Evolutionary conservation across 2,888 invertebrate genomes (phyloP).

Genomic region (Amorpha juglandis): DNA sequence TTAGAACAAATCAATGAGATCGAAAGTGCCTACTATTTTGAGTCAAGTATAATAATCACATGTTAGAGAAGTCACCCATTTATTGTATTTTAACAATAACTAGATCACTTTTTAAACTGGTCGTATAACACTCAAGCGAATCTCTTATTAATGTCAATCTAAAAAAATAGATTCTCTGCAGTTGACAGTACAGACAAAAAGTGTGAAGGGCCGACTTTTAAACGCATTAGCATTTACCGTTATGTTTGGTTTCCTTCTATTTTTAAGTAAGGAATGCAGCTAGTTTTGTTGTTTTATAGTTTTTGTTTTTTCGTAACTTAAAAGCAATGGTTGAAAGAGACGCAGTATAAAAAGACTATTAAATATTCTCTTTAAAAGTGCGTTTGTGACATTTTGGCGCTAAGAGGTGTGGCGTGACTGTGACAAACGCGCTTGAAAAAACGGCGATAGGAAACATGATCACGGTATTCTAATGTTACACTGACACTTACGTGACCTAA

Average conservation of each 20-base stretch:
- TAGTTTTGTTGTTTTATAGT: not conserved
- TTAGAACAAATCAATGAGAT: constrained; percentile 48
- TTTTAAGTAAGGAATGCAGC: not conserved
- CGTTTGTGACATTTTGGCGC: too few species aligned
- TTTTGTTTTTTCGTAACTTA: too few species aligned
- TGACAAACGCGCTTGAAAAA: too few species aligned
- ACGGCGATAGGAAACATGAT: too few species aligned
- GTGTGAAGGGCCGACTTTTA: not conserved
- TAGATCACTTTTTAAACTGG: constrained; percentile 11
- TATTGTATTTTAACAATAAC: constrained; percentile 24
- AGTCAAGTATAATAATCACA: not conserved
- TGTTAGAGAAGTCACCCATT: not conserved
- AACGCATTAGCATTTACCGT: not conserved
- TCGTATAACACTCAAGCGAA: not conserved
- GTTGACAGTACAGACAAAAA: not conserved
- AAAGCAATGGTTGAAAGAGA: too few species aligned
- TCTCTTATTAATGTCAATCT: not conserved
- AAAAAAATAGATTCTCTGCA: not conserved
- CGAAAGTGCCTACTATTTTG: constrained; percentile 47
- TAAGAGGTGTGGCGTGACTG: too few species aligned
- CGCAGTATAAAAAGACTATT: too few species aligned
- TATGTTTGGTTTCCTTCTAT: not conserved
- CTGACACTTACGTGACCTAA: too few species aligned
- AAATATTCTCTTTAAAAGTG: too few species aligned
- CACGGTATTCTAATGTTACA: too few species aligned